Base-by-base conservation (phyloP, 2,888 invertebrate species). In the Apamea anceps region DNA sequence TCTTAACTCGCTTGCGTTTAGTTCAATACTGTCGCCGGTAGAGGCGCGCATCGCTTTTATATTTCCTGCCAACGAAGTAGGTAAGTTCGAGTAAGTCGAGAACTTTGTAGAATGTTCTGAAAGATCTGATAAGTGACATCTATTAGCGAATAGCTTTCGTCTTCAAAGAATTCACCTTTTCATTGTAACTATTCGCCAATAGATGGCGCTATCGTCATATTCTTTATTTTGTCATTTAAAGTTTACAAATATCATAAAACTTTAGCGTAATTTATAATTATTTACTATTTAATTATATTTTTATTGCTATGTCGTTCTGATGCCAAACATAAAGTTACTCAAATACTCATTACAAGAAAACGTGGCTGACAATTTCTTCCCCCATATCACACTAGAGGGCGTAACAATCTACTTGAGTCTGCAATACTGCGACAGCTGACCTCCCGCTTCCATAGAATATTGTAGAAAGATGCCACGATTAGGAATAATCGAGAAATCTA, bases 41-140 rank as follows among this genome's bases (percentile, higher is more conserved):
- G 77, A 88, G 85, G 81, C 81, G 83, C 82, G 84, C 82, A 77
- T 81, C 87, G 91, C 90, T 93, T 94, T 92, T 95, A 95, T 94
- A 94, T 87, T 82, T 77, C 72, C 57, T 65, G 60, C 48, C 66
- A 48, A 73, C 71, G 54, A 81, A 45, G 48, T 25, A 21, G 8
- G n/a, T 65, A 28, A 68, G 2, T 66, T 79, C 85, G 63, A 82
- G 85, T 66, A 77, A 60, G 1, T 76, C 92, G 78, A 85, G 88
- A 89, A 78, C 13, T 8, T 37, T 66, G 66, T 75, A 51, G 90
- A 90, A 80, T n/a, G 8, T 82, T 84, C 82, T 67, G 54, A 78
- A 85, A 86, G 12, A 0, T 73, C 45, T 5, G 8, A n/a, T n/a
- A 37, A 75, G 51, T 0, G 90, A 76, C 88, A 85, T 87, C 89